phyloP scores from a whole-genome alignment of 1,140 invertebrate species.

The Bombus ignitus region DNA sequence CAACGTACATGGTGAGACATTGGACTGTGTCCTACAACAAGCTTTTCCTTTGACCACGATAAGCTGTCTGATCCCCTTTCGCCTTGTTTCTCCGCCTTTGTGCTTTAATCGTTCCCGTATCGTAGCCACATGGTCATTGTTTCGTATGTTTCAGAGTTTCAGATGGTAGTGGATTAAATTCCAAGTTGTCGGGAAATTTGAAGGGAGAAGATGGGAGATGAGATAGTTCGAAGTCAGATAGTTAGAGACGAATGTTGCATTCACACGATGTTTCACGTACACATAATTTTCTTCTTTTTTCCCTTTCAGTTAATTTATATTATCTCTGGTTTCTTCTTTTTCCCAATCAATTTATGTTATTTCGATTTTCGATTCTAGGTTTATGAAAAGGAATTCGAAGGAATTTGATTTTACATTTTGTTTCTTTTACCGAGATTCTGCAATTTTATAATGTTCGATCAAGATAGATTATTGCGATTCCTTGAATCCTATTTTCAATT shows the following conservation, averaged over 20 bases:
- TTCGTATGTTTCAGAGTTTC: not conserved
- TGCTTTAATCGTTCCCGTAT: not conserved
- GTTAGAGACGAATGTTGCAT: not conserved
- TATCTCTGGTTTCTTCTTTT: no score
- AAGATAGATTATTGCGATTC: no score
- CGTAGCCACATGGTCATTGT: not conserved
- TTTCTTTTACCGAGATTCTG: no score
- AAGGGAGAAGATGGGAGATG: not conserved
- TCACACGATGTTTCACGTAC: no score
- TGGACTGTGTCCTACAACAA: not conserved
- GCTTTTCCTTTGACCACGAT: not conserved
- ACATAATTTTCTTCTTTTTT: no score
- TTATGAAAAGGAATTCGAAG: no score
- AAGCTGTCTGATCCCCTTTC: not conserved
- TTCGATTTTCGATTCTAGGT: no score
- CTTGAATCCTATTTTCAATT: no score
- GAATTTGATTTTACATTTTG: no score
- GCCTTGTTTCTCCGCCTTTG: not conserved
- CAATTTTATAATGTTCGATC: no score
- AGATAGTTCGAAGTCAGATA: not conserved
- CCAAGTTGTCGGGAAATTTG: not conserved
- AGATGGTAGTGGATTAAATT: not conserved
- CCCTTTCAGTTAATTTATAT: no score
- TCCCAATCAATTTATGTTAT: no score
- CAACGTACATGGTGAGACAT: slow-evolving; percentile 84